Conservation (phyloP, 2,113 vertebrate species). For the Tupaia tana region DNA sequence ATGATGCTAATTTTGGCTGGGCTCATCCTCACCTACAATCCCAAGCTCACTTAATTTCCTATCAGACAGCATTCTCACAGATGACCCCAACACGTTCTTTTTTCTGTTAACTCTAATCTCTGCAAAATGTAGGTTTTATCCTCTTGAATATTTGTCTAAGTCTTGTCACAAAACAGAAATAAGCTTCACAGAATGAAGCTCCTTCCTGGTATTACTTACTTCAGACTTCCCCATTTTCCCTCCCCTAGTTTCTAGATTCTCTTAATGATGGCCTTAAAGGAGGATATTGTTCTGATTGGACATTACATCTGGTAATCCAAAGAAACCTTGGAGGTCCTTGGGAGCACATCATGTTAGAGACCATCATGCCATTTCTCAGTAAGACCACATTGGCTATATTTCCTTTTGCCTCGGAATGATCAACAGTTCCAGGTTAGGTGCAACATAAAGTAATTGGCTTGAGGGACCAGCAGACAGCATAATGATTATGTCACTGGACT, state of each 20-base stretch:
- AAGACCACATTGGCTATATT: not conserved
- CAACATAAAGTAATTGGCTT: not conserved
- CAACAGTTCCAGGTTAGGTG: not conserved
- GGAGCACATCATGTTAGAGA: not conserved
- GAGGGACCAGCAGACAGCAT: too few relatives aligned
- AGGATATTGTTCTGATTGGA: not conserved
- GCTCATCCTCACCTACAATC: not conserved
- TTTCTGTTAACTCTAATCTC: not conserved
- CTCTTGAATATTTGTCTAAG: conserved; percentile 5
- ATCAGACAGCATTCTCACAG: not conserved
- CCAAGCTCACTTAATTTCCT: not conserved
- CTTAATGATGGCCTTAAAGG: not conserved
- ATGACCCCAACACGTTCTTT: not conserved
- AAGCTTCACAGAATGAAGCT: not conserved
- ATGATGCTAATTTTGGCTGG: not conserved
- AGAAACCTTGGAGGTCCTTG: not conserved
- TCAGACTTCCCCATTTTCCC: not conserved
- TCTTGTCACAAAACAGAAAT: not conserved
- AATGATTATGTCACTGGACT: too few relatives aligned
- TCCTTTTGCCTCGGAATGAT: not conserved
- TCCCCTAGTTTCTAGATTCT: not conserved
- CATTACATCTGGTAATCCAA: not conserved
- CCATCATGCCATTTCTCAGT: not conserved
- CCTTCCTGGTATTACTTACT: not conserved
- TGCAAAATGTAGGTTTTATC: conserved; percentile 13